Evolutionary conservation across 2,888 invertebrate species (phyloP).

Genomic region (Thymelicus acteon): DNA sequence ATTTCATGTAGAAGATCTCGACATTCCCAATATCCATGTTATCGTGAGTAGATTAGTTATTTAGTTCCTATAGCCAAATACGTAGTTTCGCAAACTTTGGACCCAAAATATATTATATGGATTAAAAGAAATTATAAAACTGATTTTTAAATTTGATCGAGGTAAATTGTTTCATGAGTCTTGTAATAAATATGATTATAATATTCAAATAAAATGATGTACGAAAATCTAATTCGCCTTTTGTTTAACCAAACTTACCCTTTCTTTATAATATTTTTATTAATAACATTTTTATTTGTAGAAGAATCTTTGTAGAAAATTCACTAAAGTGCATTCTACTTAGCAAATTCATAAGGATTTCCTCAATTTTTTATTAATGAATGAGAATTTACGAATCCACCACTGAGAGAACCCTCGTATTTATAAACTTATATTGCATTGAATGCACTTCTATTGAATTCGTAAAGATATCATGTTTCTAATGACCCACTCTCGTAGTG

Average conservation of each 20-base stretch:
- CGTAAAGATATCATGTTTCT: constrained; percentile 47
- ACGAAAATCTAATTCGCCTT: constrained; percentile 38
- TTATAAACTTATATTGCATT: too few relatives aligned
- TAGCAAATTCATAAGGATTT: too few relatives aligned
- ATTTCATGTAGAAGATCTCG: constrained; percentile 67
- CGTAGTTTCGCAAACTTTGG: constrained; percentile 47
- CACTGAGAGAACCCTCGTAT: too few relatives aligned
- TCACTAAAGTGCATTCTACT: too few relatives aligned
- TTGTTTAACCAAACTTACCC: background rate
- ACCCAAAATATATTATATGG: too few relatives aligned
- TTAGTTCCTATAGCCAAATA: constrained; percentile 55
- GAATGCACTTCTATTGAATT: constrained; percentile 9
- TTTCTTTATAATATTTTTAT: background rate
- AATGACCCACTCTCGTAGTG: constrained; percentile 60
- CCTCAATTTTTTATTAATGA: too few relatives aligned
- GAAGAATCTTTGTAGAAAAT: too few relatives aligned
- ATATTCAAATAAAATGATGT: constrained; percentile 47
- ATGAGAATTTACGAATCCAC: too few relatives aligned
- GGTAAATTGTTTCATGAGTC: background rate
- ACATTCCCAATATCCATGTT: constrained; percentile 67
- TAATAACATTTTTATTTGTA: too few relatives aligned
- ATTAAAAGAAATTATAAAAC: background rate
- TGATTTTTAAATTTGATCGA: background rate
- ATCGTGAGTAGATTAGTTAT: constrained; percentile 60
- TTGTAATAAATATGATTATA: constrained; percentile 35